Percentiles rank a stretch among this genome's conserved stretches.
phyloP scores from a whole-genome alignment of 1,140 invertebrate genomes.

The Procambarus clarkii region DNA sequence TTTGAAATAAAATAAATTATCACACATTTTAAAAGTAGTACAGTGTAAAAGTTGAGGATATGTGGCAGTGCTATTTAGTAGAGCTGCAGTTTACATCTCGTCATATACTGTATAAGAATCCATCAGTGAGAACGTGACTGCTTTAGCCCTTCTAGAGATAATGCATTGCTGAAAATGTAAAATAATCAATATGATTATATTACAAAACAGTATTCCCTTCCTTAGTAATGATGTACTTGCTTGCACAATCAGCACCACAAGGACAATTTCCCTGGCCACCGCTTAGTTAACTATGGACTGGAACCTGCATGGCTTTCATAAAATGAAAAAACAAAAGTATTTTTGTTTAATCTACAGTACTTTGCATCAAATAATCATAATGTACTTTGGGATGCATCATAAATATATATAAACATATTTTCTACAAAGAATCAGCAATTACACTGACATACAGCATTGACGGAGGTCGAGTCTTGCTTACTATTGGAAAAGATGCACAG shows the following conservation, averaged over 20 bases:
- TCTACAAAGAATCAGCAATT: conserved; percentile 68
- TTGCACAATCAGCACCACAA: not conserved
- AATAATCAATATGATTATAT: not conserved
- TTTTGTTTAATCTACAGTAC: conserved; percentile 15
- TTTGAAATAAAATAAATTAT: too few species aligned
- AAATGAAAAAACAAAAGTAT: conserved; percentile 49
- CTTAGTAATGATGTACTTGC: not conserved
- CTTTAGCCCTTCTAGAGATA: not conserved
- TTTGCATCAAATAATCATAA: conserved; percentile 62
- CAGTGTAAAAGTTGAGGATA: not conserved
- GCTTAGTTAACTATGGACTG: conserved; percentile 71
- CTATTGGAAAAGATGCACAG: conserved; percentile 55
- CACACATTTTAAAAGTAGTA: not conserved
- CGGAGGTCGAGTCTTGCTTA: conserved; percentile 61
- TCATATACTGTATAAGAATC: not conserved
- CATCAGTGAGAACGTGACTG: not conserved
- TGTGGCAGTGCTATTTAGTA: not conserved
- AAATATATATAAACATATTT: conserved; percentile 56
- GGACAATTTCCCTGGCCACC: conserved; percentile 54
- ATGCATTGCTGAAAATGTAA: not conserved
- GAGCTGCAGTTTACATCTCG: not conserved
- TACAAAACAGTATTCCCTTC: not conserved
- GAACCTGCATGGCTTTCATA: conserved; percentile 68
- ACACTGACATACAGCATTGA: conserved; percentile 69
- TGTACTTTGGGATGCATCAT: conserved; percentile 59